A percentile compares a stretch with the other conserved stretches of the same genome.
phyloP scores from a whole-genome alignment of 2,797 vertebrate genomes.

The Sebastes trivittatus region DNA sequence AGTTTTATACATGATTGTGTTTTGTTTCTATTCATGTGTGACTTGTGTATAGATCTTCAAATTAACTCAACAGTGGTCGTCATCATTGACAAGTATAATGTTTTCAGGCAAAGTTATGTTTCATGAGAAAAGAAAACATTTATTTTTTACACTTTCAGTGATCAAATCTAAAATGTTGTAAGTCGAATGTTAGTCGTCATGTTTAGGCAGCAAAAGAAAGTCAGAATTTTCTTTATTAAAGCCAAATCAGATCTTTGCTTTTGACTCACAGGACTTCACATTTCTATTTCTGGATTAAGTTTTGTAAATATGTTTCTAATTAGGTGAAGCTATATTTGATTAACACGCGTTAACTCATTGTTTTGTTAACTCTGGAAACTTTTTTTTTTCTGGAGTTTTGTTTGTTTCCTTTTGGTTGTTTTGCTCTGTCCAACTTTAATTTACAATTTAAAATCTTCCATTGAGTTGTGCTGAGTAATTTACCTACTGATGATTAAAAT shows the following conservation, averaged over 20 bases:
- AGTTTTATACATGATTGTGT: constrained; percentile 28
- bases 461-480: constrained; percentile 1
- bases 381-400: neutral
- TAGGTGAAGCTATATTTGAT: constrained; percentile 37
- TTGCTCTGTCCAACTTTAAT: neutral
- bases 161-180: neutral
- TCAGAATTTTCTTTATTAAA: neutral
- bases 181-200: neutral
- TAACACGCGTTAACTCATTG: neutral
- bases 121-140: neutral
- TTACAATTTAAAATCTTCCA: neutral
- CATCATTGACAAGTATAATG: neutral
- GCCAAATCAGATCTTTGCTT: neutral
- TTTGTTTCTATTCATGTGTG: neutral
- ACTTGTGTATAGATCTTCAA: constrained; percentile 7
- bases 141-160: neutral
- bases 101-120: neutral
- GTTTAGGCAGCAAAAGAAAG: neutral
- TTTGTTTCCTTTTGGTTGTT: neutral
- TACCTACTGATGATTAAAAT: constrained; percentile 38
- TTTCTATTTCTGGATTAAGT: constrained; percentile 14
- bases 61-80: neutral
- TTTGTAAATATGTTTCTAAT: constrained; percentile 43
- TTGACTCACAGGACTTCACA: neutral
- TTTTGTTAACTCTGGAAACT: neutral